Conservation (phyloP, 1,140 invertebrate genomes). For the Heterodera carotae region DNA sequence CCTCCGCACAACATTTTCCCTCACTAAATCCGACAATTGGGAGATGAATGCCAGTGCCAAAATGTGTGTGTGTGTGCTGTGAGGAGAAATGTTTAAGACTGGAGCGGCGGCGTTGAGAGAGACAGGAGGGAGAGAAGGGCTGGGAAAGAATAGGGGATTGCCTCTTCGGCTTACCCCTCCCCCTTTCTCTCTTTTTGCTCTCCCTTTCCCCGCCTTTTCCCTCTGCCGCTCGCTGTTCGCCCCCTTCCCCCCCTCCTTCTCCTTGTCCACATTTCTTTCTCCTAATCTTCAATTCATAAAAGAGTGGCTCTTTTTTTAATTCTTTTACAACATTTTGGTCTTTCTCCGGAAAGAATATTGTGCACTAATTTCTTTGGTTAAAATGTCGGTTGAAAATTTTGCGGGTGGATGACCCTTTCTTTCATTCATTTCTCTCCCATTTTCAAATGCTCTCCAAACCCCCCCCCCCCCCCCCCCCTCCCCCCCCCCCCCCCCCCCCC, state of each 20-base stretch:
- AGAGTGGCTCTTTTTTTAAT: conserved; percentile 15
- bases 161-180: neutral
- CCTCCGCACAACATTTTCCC: neutral
- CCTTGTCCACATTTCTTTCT: neutral
- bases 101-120: no score
- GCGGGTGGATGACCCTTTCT: neutral
- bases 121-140: neutral
- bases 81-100: neutral
- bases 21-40: neutral
- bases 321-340: neutral
- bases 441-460: neutral
- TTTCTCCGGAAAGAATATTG: neutral
- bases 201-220: neutral
- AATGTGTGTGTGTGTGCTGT: neutral
- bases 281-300: conserved; percentile 5
- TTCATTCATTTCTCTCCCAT: no score
- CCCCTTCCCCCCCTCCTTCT: neutral
- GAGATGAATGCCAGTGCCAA: neutral
- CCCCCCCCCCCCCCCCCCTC: conserved; percentile 3
- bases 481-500: neutral
- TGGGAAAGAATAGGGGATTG: neutral
- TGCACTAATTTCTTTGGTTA: no score
- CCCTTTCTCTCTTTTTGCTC: conserved; percentile 6
- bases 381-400: no score
- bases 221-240: neutral